A percentile compares a stretch with the other conserved stretches of the same genome.
phyloP scores from a whole-genome alignment of 2,113 vertebrate genomes.

The Elgaria multicarinata region DNA sequence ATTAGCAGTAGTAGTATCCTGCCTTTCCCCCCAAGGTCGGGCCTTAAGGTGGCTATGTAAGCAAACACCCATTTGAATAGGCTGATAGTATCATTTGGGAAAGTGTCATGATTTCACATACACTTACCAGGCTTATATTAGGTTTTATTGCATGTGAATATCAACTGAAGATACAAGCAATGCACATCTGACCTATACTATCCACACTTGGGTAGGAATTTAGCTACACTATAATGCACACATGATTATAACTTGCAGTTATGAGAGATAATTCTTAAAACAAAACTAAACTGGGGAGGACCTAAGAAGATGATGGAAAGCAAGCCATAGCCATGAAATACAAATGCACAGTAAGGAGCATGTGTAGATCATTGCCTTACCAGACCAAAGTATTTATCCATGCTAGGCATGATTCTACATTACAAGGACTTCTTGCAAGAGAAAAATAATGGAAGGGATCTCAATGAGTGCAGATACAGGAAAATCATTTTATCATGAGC shows the following conservation, averaged over 20 bases:
- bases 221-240: neutral
- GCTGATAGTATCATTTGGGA: neutral
- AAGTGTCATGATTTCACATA: neutral
- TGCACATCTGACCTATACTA: neutral
- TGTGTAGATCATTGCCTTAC: neutral
- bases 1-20: too few species aligned
- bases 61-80: neutral
- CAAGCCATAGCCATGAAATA: neutral
- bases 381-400: neutral
- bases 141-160: neutral
- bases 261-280: too few species aligned
- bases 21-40: too few species aligned
- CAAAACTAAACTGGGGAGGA: neutral
- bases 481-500: neutral
- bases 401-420: neutral
- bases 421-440: neutral
- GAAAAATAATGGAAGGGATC: neutral
- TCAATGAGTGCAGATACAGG: neutral
- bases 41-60: too few species aligned
- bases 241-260: neutral
- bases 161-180: neutral
- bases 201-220: neutral
- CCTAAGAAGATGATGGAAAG: neutral
- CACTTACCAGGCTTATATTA: neutral
- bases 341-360: neutral